phyloP scores from a whole-genome alignment of 53 echinoderm and acorn worm genomes.

The Holothuria leucospilota region DNA sequence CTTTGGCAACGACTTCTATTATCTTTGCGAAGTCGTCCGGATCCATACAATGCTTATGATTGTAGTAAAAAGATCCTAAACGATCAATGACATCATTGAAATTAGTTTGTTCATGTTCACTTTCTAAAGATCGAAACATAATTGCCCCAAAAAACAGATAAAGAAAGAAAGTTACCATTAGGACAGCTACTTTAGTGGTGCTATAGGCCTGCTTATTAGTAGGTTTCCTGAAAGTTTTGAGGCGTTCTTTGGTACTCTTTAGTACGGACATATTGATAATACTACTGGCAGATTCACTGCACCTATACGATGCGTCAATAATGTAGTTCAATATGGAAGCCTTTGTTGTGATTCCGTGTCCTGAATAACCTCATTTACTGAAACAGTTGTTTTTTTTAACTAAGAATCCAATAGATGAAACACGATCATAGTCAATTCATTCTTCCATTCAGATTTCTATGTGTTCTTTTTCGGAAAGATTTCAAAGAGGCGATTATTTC shows the following conservation, averaged over 20 bases:
- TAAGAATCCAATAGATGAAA: too few species aligned
- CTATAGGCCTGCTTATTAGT: neutral
- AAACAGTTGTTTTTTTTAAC: too few species aligned
- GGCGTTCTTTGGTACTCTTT: neutral
- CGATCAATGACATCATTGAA: neutral
- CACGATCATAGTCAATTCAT: too few species aligned
- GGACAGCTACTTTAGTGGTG: conserved; percentile 48
- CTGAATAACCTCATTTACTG: too few species aligned
- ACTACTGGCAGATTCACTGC: too few species aligned
- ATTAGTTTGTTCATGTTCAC: conserved; percentile 46
- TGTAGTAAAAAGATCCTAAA: conserved; percentile 39
- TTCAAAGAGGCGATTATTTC: too few species aligned
- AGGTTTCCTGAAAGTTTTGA: neutral
- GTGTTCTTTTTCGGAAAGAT: too few species aligned
- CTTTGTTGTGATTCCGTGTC: too few species aligned
- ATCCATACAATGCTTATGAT: conserved; percentile 51
- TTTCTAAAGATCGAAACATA: conserved; percentile 74
- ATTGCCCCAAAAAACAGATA: conserved; percentile 80
- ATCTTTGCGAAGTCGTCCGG: neutral
- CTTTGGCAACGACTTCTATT: neutral
- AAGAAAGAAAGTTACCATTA: conserved; percentile 64
- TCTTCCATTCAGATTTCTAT: too few species aligned
- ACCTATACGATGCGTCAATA: too few species aligned
- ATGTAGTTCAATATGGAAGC: too few species aligned
- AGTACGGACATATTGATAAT: neutral